Evolutionary conservation across 1,140 invertebrate species (phyloP), one percentile per base, ranked within the genome.

Genomic region (Melitaea cinxia): DNA sequence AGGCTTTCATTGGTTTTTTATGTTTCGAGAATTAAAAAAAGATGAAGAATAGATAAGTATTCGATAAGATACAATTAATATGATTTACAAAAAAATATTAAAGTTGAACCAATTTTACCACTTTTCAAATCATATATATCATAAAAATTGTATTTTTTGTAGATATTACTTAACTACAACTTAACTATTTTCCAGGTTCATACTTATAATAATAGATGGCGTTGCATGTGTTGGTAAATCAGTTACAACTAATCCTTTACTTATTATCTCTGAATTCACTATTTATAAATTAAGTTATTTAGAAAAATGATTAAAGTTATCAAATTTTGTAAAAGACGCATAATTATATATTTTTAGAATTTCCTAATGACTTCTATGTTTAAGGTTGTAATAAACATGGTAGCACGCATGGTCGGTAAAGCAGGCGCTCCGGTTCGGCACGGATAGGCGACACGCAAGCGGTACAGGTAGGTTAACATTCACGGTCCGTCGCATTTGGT

Each of bases 391-490:
- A 77, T 52, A 73, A 78, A 70, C 39, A 80, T 81, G 77, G 80
- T 78, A 79, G 79, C 68, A 66, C 66, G 24, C 52, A 15, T 33
- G 26, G 82, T 89, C 85, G 87, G 77, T 85, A 83, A 80, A 88
- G 63, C 80, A 85, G 85, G 65, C 56, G 61, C 70, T 70, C 65
- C 80, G 80, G 79, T 76, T 72, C 72, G 80, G 76, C 77, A 70
- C 73, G 63, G 77, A 65, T 75, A 50, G 68, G 72, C 80, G 84
- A 90, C 88, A 90, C 88, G 88, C 88, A 88, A 90, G 84, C 85
- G 82, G 78, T 75, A 78, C 88, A 90, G 88, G 86, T 89, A 87
- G 85, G 88, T 89, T 86, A 89, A 83, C 76, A 77, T 88, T 88
- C 74, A 88, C 85, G 88, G 75, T 86, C 83, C 72, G 83, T 75